Evolutionary conservation across 2,797 vertebrate genomes (phyloP).

Genomic region (Sylvia borin): DNA sequence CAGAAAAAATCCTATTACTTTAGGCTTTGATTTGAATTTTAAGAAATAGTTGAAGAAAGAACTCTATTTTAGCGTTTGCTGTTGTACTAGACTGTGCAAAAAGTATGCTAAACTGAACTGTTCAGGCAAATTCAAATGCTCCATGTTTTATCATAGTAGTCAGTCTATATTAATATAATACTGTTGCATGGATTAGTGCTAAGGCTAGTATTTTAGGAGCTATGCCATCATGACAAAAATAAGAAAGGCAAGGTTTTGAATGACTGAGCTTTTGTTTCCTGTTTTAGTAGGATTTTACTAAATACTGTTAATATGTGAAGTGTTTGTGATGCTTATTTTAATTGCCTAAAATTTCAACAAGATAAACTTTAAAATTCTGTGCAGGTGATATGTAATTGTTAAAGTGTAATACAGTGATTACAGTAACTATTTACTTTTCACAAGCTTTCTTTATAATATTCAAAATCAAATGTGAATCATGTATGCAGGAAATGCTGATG

Average conservation of each 20-base stretch:
- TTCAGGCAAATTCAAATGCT: not conserved
- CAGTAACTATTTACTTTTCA: not conserved
- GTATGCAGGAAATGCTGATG: not conserved
- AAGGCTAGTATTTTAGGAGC: not conserved
- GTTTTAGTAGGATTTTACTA: not conserved
- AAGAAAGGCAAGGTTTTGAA: not conserved
- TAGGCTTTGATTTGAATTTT: not conserved
- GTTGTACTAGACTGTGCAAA: not conserved
- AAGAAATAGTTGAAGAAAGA: not conserved
- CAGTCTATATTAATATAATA: not conserved
- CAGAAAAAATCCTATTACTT: not conserved
- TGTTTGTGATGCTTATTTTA: not conserved
- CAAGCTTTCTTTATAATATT: not conserved
- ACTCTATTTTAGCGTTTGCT: slow-evolving; percentile 16
- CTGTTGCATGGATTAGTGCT: not conserved
- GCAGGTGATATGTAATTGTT: not conserved
- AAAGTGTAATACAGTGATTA: not conserved
- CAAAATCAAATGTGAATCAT: not conserved
- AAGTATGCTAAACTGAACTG: not conserved
- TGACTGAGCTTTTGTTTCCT: not conserved
- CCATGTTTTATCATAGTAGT: not conserved
- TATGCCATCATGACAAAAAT: not conserved
- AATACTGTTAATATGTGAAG: not conserved
- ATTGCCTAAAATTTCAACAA: not conserved
- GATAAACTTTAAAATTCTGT: not conserved